Evolutionary conservation across 2,797 vertebrate species (phyloP).

Genomic region (Cryptoprocta ferox): DNA sequence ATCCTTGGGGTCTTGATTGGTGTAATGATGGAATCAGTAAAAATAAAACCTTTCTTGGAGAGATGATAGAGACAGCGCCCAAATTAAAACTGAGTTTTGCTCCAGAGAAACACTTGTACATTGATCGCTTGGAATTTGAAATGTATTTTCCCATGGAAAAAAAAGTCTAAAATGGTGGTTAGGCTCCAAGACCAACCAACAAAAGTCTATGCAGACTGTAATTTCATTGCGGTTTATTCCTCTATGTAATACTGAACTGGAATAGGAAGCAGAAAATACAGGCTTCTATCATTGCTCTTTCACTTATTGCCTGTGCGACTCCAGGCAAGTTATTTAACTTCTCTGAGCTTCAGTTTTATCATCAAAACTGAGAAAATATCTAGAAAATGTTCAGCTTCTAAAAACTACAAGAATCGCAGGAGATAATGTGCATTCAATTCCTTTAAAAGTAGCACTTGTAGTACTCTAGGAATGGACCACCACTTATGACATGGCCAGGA

Average conservation of each 20-base stretch:
- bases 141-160: conserved; percentile 54
- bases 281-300: conserved; percentile 54
- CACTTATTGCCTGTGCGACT: conserved; percentile 5
- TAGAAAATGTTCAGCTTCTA: not conserved
- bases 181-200: conserved; percentile 49
- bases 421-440: not conserved
- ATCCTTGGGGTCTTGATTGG: not conserved
- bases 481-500: not conserved
- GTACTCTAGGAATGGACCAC: not conserved
- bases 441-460: not conserved
- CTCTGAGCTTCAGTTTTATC: conserved; percentile 34
- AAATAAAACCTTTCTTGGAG: not conserved
- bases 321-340: conserved; percentile 46
- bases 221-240: conserved; percentile 63
- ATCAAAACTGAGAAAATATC: conserved; percentile 34
- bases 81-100: conserved; percentile 44
- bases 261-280: not conserved
- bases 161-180: conserved; percentile 59
- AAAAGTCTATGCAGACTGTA: conserved; percentile 52
- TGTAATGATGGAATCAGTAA: conserved; percentile 39
- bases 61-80: not conserved
- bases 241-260: conserved; percentile 33
- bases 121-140: conserved; percentile 58
- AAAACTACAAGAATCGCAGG: not conserved
- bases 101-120: not conserved